Conservation (phyloP, 1,140 invertebrate genomes). For the roundworm (Caenorhabditis elegans) region WBcel235 BX284605.5:7209501-7210000, state of each 20-base stretch:
- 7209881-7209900: no score
- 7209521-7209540: constrained; percentile 90
- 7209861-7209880: constrained; percentile 77
- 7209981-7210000: constrained; percentile 88
- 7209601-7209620: constrained; percentile 82
- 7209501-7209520: constrained; percentile 86
- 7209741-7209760: neutral
- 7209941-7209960: constrained; percentile 71
- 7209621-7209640: constrained; percentile 82
- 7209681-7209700: constrained; percentile 83
- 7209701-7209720: constrained; percentile 85
- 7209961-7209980: constrained; percentile 96
- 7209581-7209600: constrained; percentile 90
- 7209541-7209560: constrained; percentile 78
- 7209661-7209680: constrained; percentile 79
- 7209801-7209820: constrained; percentile 15
- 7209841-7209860: constrained; percentile 40
- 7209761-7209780: neutral
- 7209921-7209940: constrained; percentile 77
- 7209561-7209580: constrained; percentile 86
- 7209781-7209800: constrained; percentile 27
- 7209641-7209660: constrained; percentile 85
- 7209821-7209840: neutral
- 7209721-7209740: neutral
- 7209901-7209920: constrained; percentile 40